Evolutionary conservation across 37 sponge, comb jelly and placozoan genomes (phyloP).

Genomic region (Aplysina aerophoba): DNA sequence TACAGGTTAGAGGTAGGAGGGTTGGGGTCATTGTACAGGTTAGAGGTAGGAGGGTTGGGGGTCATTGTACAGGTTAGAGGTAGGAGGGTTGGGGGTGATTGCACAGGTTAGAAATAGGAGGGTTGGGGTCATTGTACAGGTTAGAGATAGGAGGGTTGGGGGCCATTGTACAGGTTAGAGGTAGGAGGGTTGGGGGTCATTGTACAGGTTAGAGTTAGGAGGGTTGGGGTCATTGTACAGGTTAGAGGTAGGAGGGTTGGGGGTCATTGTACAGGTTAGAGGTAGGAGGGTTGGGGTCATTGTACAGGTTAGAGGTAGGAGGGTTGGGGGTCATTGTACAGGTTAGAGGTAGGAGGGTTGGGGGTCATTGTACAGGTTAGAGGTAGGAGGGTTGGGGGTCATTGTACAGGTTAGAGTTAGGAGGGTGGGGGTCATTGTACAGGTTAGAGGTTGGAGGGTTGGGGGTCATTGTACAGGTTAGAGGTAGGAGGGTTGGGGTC

Average conservation of each 20-base stretch:
- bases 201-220: constrained; percentile 68
- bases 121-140: constrained; percentile 91
- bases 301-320: constrained; percentile 68
- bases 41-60: constrained; percentile 75
- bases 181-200: constrained; percentile 93
- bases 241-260: constrained; percentile 75
- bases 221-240: constrained; percentile 91
- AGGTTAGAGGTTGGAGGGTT: constrained; percentile 57
- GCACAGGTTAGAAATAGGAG: too few species aligned
- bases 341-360: constrained; percentile 64
- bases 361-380: constrained; percentile 89
- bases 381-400: constrained; percentile 87
- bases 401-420: constrained; percentile 74
- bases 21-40: constrained; percentile 91
- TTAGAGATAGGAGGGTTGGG: constrained; percentile 79
- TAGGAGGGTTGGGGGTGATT: too few species aligned
- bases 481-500: too few species aligned
- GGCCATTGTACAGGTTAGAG: constrained; percentile 80
- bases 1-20: constrained; percentile 63
- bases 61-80: constrained; percentile 82
- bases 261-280: constrained; percentile 85
- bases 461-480: constrained; percentile 92
- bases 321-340: constrained; percentile 96
- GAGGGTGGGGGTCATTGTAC: constrained; percentile 96
- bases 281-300: too few species aligned